Conservation (phyloP, 2,888 invertebrate genomes). For the Lepetodrilus schrolli region DNA sequence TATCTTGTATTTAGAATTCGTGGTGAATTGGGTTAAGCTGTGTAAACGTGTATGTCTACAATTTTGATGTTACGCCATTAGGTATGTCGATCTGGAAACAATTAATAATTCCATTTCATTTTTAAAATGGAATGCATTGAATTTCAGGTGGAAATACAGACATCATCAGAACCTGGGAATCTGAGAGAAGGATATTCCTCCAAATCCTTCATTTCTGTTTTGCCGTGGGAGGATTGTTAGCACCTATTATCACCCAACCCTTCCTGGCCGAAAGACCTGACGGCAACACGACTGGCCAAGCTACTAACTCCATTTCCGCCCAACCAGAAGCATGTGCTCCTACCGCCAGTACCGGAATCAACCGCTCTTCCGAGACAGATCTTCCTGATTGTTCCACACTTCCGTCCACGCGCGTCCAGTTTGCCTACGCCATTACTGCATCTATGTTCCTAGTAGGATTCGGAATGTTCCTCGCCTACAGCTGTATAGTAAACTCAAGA, state of each 20-base stretch:
- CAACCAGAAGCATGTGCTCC: too few species aligned
- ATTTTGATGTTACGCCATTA: too few species aligned
- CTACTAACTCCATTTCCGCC: neutral
- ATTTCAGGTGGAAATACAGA: neutral
- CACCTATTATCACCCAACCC: neutral
- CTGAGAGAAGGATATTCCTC: neutral
- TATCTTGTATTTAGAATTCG: too few species aligned
- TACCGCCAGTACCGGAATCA: neutral
- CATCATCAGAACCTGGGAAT: neutral
- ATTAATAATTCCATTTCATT: too few species aligned
- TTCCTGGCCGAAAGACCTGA: neutral
- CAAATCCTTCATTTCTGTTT: constrained; percentile 16
- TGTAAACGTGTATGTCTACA: too few species aligned
- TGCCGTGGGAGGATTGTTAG: neutral
- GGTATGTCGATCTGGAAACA: too few species aligned
- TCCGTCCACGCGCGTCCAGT: neutral
- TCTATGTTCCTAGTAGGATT: neutral
- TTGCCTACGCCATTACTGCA: neutral
- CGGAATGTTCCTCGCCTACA: neutral
- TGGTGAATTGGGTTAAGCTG: too few species aligned
- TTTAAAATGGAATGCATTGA: too few species aligned
- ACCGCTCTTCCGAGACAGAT: neutral
- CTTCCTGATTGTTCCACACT: neutral
- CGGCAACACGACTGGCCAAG: neutral
- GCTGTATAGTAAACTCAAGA: neutral